Conservation (phyloP, 2,113 vertebrate species). For the Otis tarda region DNA sequence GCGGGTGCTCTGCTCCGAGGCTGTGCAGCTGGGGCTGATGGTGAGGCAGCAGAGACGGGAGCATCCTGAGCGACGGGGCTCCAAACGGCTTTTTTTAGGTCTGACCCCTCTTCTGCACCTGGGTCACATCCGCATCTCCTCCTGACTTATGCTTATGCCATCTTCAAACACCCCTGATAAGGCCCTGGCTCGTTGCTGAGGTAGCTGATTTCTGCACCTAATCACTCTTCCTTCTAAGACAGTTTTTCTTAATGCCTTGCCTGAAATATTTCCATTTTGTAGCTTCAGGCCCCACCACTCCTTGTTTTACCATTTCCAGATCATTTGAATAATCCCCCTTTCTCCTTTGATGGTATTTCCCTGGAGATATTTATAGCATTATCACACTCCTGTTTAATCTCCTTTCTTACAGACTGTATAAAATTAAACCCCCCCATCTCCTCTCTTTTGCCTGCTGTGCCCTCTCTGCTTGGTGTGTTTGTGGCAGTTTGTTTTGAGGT, state of each 20-base stretch:
- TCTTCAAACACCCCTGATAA: not conserved
- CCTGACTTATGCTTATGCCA: not conserved
- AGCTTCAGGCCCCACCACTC: constrained; percentile 28
- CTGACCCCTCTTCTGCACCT: not conserved
- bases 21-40: rapidly evolving
- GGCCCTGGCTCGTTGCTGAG: not conserved
- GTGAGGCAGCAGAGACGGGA: not conserved
- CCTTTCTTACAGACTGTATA: constrained; percentile 1
- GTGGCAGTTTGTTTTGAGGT: not conserved
- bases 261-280: constrained; percentile 47
- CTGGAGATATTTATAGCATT: constrained; percentile 54
- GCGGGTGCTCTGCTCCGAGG: not conserved
- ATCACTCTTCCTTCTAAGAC: constrained; percentile 29
- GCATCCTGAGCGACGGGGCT: not conserved
- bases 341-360: constrained; percentile 66
- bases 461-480: not conserved
- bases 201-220: not conserved
- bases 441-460: not conserved
- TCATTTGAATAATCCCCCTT: constrained; percentile 65
- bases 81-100: not conserved
- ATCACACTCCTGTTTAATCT: constrained; percentile 54
- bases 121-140: not conserved
- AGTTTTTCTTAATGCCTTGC: constrained; percentile 21
- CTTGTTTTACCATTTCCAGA: constrained; percentile 54
- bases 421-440: constrained; percentile 4